phyloP scores from a whole-genome alignment of 2,888 invertebrate genomes.

The Zonitis immaculata region DNA sequence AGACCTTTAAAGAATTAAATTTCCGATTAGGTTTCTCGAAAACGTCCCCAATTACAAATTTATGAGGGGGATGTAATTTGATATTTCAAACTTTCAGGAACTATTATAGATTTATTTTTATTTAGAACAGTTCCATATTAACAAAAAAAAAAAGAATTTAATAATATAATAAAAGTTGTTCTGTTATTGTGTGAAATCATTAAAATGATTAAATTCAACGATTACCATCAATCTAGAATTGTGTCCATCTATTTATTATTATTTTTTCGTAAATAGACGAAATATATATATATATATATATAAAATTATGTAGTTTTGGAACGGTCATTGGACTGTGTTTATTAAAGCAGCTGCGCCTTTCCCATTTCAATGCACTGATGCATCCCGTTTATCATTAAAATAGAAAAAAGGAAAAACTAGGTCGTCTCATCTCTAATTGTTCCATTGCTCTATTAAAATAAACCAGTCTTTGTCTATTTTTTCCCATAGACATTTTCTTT shows the following conservation, averaged over 20 bases:
- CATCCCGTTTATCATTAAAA: conserved; percentile 13
- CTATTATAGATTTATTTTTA: too few species aligned
- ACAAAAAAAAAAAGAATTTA: too few species aligned
- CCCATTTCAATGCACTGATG: conserved; percentile 26
- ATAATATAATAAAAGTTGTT: too few species aligned
- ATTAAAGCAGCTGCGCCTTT: conserved; percentile 27
- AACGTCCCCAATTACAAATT: too few species aligned
- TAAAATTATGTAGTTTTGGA: conserved; percentile 4
- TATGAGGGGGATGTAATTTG: too few species aligned
- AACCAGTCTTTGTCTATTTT: conserved; percentile 15
- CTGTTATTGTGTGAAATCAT: too few species aligned
- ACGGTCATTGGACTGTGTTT: conserved; percentile 25
- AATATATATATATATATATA: conserved; percentile 21
- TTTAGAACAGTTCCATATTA: too few species aligned
- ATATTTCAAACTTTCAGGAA: too few species aligned
- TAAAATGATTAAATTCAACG: too few species aligned
- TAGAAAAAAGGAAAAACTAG: not conserved
- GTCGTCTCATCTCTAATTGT: not conserved
- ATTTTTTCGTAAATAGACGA: conserved; percentile 21
- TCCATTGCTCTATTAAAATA: not conserved
- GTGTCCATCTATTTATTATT: conserved; percentile 1
- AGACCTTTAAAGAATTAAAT: too few species aligned
- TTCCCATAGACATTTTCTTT: not conserved
- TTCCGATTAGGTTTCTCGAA: too few species aligned
- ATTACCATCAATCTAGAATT: too few species aligned